Base-by-base conservation (phyloP, 2,888 invertebrate species). In the Escarpia spicata region DNA sequence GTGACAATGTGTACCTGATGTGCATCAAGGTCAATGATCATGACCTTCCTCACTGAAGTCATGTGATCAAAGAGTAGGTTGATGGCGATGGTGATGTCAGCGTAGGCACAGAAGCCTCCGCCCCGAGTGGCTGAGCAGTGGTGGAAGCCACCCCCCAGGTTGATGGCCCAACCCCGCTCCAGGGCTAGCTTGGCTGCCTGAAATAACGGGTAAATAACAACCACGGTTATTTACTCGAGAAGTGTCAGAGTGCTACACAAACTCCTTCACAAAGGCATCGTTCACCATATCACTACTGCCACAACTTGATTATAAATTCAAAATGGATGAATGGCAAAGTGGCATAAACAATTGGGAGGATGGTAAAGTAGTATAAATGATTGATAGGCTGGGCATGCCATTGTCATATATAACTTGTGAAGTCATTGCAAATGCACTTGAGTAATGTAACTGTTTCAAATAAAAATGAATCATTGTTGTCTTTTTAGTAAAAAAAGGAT, bases 1-100 rank as follows among this genome's bases (percentile, higher is more conserved):
- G 8, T 52, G 15, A 2, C 12, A 15, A 2, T 9, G 8, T 52
- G 15, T n/a, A 98, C 98, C 97, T 99, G 98, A 97, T 99, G 99
- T 3, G 98, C 98, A 97, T 99, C 98, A 95, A 99, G 97, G 96
- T 99, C 99, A 10, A 99, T 97, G 95, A 99, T 98, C 98, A 99
- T 98, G 91, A 96, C 97, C 75, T 95, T 96, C 44, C 95, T 94
- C 58, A 98, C 97, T 4, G 94, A 96, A 2, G 92, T 89, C n/a
- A 97, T 96, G 92, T 95, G 95, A 43, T 97, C 96, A 94, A 98
- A 97, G 19, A 98, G 96, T 95, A 97, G 98, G 93, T 97, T 97
- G 91, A 98, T 97, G 15, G 98, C 97, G 94, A 99, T 97, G 0
- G 98, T 98, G 92, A 99, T 98, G 95, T 98, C 98, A 0, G 98